Evolutionary conservation across 1,140 invertebrate genomes (phyloP).

Genomic region (Sitobion miscanthi): DNA sequence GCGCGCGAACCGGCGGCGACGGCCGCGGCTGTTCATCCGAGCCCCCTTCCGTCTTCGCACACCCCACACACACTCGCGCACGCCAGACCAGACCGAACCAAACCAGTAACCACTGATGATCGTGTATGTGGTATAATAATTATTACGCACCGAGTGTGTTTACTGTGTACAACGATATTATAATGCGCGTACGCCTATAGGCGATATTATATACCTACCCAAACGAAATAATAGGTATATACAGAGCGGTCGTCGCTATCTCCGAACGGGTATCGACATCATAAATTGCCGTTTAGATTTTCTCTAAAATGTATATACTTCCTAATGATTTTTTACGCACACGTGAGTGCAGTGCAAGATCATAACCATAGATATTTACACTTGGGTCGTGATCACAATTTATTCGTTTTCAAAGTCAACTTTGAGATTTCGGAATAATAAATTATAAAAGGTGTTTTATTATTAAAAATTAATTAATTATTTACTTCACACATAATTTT

Average conservation of each 20-base stretch:
- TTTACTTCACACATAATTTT: no score
- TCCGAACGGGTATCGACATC: no score
- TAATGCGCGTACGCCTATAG: not conserved
- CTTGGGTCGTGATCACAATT: not conserved
- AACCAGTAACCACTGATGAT: conserved; percentile 1
- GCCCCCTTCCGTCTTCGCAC: not conserved
- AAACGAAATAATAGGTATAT: not conserved
- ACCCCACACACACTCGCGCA: not conserved
- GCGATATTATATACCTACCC: not conserved
- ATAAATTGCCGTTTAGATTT: not conserved
- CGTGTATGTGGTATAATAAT: not conserved
- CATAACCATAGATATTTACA: not conserved
- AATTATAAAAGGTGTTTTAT: not conserved
- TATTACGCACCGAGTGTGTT: not conserved
- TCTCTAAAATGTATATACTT: not conserved
- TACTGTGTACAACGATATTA: not conserved
- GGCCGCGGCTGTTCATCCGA: not conserved
- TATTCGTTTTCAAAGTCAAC: not conserved
- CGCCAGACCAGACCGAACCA: not conserved
- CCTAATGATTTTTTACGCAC: not conserved
- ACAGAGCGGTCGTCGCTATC: not conserved
- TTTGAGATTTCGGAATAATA: not conserved
- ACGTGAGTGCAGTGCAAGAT: not conserved
- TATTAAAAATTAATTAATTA: not conserved
- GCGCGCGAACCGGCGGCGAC: not conserved